A percentile compares a stretch with the other conserved stretches of the same genome.
These are phyloP conservation scores for Irena cyanogastra DNA, from an alignment of 2,113 vertebrate species.

Conservation along the genomic window DNA sequence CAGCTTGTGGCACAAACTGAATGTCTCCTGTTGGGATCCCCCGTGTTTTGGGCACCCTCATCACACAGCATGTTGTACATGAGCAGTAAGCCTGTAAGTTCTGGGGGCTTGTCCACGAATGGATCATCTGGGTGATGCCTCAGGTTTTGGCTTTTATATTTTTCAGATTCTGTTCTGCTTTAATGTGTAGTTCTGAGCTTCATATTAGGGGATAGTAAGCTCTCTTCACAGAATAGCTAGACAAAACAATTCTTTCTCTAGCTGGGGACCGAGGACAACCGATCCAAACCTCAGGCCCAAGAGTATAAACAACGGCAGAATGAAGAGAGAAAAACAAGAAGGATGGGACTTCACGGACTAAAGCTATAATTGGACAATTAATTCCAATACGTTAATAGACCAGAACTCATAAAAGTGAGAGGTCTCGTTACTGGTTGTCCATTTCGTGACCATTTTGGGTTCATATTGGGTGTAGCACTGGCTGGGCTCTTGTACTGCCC, in stretches of 20 bases:
- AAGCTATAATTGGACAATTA: neutral
- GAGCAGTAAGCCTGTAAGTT: neutral
- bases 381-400: neutral
- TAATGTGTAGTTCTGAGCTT: neutral
- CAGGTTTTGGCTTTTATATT: neutral
- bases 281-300: neutral
- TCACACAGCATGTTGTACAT: accelerated
- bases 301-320: neutral
- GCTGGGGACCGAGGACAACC: neutral
- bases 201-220: neutral
- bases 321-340: neutral
- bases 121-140: neutral
- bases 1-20: neutral
- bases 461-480: neutral
- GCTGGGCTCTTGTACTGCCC: neutral
- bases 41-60: neutral
- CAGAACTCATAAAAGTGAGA: neutral
- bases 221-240: neutral
- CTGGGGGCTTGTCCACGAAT: accelerated
- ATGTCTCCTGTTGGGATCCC: neutral
- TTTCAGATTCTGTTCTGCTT: neutral
- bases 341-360: neutral
- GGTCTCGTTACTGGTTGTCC: neutral
- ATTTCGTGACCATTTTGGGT: neutral
- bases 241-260: neutral